Evolutionary conservation across 2,888 invertebrate species (phyloP), one percentile per base, ranked within the genome.

Genomic region (Polydrusus tereticollis): DNA sequence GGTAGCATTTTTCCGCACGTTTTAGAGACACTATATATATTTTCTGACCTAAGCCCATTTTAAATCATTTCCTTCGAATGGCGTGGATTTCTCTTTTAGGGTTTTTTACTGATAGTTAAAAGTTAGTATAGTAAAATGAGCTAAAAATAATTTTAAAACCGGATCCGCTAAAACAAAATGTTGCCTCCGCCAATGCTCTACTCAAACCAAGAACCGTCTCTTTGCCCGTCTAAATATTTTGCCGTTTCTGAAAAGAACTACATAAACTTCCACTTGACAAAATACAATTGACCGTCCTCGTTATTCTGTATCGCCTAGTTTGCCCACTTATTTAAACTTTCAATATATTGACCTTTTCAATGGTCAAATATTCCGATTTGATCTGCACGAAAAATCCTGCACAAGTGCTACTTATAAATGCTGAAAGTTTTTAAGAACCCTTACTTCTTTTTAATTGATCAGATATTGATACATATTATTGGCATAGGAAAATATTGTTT

Each of bases 241-340:
- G 59, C 65, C 66, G 66, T 71, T 64, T 69, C 65, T 23, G 41
- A 69, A 59, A 43, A 43, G 52, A 26, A 59, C 65, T 71, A 58
- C 58, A 21, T 80, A 83, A 83, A 83, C 83, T 84, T 84, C 83
- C 83, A 83, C 83, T 83, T 81, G 82, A 82, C 80, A 77, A 80
- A 82, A 82, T 81, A 80, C 80, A 81, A 81, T 81, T 80, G 80
- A 80, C 55, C 78, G 80, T 81, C 81, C 83, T 84, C 82, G 84
- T 84, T 84, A 84, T 83, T 82, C 80, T 83, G 83, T 83, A 83
- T 83, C 83, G 83, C 82, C 81, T 81, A 82, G 80, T 79, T 59
- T 59, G 38, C 57, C 77, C 76, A 78, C 80, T 80, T 78, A 75
- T 75, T 79, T 82, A 81, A 81, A 81, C 82, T 82, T 81, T 79